These are phyloP conservation scores for Drosophila carrolli DNA, from an alignment of 1,140 invertebrate genomes.

Conservation along the genomic window DNA sequence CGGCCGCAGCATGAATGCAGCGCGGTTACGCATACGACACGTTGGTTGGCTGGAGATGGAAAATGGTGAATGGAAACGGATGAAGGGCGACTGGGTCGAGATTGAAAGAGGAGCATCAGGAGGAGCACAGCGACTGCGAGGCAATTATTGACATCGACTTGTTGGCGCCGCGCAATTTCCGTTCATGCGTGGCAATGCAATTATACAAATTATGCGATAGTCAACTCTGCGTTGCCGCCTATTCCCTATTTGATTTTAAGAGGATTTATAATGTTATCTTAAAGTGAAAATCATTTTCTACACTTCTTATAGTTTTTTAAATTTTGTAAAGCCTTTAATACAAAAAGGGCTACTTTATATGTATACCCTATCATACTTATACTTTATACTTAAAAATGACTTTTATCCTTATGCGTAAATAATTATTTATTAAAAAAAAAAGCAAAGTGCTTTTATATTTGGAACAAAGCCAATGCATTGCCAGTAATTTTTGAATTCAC, in stretches of 20 bases:
- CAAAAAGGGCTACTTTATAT: too few relatives aligned
- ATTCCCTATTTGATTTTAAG: background rate
- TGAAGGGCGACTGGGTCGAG: background rate
- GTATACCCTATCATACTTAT: too few relatives aligned
- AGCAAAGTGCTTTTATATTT: too few relatives aligned
- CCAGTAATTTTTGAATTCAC: background rate
- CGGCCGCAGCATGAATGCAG: slow-evolving; percentile 27
- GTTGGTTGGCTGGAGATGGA: slow-evolving; percentile 23
- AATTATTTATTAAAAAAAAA: too few relatives aligned
- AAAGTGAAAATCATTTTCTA: background rate
- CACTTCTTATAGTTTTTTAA: too few relatives aligned
- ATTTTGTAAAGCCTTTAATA: too few relatives aligned
- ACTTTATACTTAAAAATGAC: too few relatives aligned
- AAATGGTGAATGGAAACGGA: background rate
- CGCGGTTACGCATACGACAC: slow-evolving; percentile 45
- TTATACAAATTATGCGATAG: slow-evolving; percentile 66
- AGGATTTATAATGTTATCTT: background rate
- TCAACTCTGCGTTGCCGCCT: slow-evolving; percentile 11
- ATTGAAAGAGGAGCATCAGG: background rate
- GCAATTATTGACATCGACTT: slow-evolving; percentile 71
- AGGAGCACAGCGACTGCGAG: slow-evolving; percentile 21
- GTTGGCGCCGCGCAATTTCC: slow-evolving; percentile 67
- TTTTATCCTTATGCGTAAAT: too few relatives aligned
- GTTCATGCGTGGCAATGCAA: slow-evolving; percentile 68
- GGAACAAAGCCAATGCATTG: too few relatives aligned